Base-by-base conservation (phyloP, 2,888 invertebrate genomes). In the Suillia variegata region DNA sequence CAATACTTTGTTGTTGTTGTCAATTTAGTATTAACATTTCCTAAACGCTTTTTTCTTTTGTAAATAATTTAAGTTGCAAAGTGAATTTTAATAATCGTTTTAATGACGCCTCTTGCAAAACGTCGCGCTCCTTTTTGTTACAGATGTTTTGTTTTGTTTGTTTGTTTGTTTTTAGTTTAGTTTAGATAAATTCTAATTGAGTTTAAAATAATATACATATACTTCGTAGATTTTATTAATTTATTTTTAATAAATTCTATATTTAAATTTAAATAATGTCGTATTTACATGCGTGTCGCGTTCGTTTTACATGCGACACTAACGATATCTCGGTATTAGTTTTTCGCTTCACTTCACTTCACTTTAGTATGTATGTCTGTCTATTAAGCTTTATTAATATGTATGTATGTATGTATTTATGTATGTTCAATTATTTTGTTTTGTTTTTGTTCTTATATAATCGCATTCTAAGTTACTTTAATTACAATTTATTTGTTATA, bases 401-500 rank as follows among this genome's bases (percentile, higher is more conserved):
- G 33, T 51, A 17, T 22, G 47, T 26, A 49, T 51, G 51, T 31
- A 45, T 24, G 34, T 62, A 21, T 24, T 54, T 53, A 42, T 48
- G 33, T 56, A 54, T 56, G 59, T 58, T n/a, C 38, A n/a, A 38
- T 4, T 10, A n/a, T 45, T 45, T 3, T 3, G 2, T 45, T 45
- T 17, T 13, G 45, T 3, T 69, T 70, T 73, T 74, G 31, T 31
- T 31, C 6, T 69, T 74, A 72, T 68, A 70, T 68, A 73, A 70
- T 73, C 70, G 66, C 33, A 63, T 67, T 68, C 72, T 42, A 24
- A 54, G 47, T 26, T 18, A 47, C 47, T 54, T 31, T 54, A 54
- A 54, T 45, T 47, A 54, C 45, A 47, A 58, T 55, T 33, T 56
- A 52, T 60, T 50, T 48, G 54, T 58, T 57, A 10, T 60, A 8